Evolutionary conservation across 2,888 invertebrate genomes (phyloP), one percentile per base, ranked within the genome.

Genomic region (Nemurella pictetii): DNA sequence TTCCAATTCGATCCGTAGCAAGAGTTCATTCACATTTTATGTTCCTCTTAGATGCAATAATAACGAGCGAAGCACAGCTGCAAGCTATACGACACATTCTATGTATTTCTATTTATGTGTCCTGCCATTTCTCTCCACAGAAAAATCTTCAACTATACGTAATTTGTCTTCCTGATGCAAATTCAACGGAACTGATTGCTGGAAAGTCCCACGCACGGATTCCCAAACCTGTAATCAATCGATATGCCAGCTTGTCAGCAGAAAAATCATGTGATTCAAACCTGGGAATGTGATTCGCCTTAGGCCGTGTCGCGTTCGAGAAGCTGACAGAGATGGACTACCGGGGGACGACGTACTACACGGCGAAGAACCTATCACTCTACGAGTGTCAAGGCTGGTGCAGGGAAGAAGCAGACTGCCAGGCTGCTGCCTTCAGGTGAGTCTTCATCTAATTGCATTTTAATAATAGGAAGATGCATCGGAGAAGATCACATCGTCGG

Each of bases 351-450:
- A 96, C 97, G 74, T 98, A 98, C 90, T 97, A 97, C 91, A 97
- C 96, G 84, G 97, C 97, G 84, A 95, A 97, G 89, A 98, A 98
- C 91, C 92, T 98, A 77, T 96, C 97, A 25, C 92, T 98, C 80
- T 97, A 97, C 92, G 97, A 98, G 91, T 98, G 98, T 90, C 97
- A 98, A 90, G 97, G 97, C 36, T 98, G 97, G 97, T 98, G 98
- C 90, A 93, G 97, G 83, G 97, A 98, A 89, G 97, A 98, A 88
- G 94, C 95, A 0, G 97, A 97, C 89, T 98, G 98, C 89, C 96
- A 96, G 89, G 97, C 98, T 0, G 97, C 97, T 4, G 95, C 97
- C 1, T 98, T 98, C 90, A 94, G 94, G 94, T 94, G 88, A 88
- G 83, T 55, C 28, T 2, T 0, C 12, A 27, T 3, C 28, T 75